Evolutionary conservation across 1,140 invertebrate genomes (phyloP).

Genomic region (Acromyrmex echinatior): DNA sequence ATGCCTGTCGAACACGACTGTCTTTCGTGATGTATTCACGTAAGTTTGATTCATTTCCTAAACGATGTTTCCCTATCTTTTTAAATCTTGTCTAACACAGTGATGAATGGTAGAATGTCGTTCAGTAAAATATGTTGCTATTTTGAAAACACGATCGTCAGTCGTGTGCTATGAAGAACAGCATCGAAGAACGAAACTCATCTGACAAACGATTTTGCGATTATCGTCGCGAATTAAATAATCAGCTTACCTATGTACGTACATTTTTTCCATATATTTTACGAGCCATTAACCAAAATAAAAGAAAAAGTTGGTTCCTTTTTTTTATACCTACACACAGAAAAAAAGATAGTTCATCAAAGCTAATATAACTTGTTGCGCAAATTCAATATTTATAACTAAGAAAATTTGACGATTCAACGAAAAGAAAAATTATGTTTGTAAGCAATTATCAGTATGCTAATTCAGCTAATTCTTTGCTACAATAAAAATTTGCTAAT

Average conservation of each 20-base stretch:
- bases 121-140: not conserved
- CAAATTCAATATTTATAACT: too few relatives aligned
- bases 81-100: not conserved
- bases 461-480: too few relatives aligned
- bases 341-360: too few relatives aligned
- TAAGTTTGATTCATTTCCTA: not conserved
- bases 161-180: not conserved
- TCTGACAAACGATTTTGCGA: not conserved
- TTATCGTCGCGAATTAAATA: not conserved
- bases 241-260: not conserved
- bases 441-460: too few relatives aligned
- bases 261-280: not conserved
- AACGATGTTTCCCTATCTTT: not conserved
- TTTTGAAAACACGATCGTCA: constrained; percentile 13
- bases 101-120: not conserved
- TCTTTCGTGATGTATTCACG: not conserved
- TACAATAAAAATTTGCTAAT: too few relatives aligned
- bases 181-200: not conserved
- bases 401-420: too few relatives aligned
- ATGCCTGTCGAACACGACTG: not conserved
- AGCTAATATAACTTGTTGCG: too few relatives aligned
- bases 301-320: not conserved
- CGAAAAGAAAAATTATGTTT: too few relatives aligned
- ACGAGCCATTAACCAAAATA: not conserved
- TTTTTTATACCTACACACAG: not conserved